Percentiles rank a stretch among this genome's conserved stretches.
Conservation (phyloP, 2,888 invertebrate species). For the Adela reaumurella region DNA sequence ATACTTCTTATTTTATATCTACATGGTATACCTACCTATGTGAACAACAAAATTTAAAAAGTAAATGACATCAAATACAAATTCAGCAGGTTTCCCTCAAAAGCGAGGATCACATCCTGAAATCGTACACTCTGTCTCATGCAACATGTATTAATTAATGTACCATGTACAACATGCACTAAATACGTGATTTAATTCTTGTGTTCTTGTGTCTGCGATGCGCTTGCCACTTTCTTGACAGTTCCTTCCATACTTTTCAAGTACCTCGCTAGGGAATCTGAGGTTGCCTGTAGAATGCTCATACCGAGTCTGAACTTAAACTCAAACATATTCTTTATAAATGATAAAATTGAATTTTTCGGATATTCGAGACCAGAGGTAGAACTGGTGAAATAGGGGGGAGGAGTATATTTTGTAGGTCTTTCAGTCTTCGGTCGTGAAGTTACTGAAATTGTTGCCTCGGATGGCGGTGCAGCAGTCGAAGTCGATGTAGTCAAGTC, state of each 20-base stretch:
- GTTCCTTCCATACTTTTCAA: conserved; percentile 55
- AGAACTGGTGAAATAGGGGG: neutral
- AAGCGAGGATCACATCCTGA: conserved; percentile 50
- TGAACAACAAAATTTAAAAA: neutral
- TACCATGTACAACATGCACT: too few species aligned
- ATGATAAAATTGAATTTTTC: conserved; percentile 49
- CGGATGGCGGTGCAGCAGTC: too few species aligned
- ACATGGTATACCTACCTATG: neutral
- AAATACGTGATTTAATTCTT: neutral
- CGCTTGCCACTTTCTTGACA: conserved; percentile 25
- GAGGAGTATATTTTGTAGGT: neutral
- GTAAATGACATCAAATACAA: conserved; percentile 32
- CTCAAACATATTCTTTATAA: conserved; percentile 63
- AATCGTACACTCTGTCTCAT: conserved; percentile 25
- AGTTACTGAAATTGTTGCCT: too few species aligned
- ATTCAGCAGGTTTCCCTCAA: conserved; percentile 52
- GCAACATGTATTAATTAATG: neutral
- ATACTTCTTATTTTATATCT: neutral
- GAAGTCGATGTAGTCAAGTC: too few species aligned
- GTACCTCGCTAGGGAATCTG: conserved; percentile 64
- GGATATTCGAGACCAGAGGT: neutral
- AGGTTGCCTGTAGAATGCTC: conserved; percentile 64
- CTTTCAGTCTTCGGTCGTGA: neutral
- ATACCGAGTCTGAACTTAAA: conserved; percentile 66
- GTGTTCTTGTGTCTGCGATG: conserved; percentile 17